Percentiles rank a stretch among this genome's conserved stretches.
Conservation (phyloP, 2,888 invertebrate genomes). For the Yponomeuta malinellus region DNA sequence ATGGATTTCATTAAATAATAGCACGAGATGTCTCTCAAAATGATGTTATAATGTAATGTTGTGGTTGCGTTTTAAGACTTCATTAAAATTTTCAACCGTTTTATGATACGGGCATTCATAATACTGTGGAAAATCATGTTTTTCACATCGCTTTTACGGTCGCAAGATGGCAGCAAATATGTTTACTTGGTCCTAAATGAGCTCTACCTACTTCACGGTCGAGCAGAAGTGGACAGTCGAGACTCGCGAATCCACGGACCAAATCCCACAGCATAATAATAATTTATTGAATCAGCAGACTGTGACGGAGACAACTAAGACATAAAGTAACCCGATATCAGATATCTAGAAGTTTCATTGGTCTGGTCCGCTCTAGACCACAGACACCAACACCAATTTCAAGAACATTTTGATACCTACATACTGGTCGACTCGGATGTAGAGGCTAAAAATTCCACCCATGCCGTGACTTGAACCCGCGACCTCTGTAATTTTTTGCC, state of each 20-base stretch:
- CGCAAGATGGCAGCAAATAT: not conserved
- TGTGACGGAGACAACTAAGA: conserved; percentile 13
- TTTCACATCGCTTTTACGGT: not conserved
- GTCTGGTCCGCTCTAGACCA: not conserved
- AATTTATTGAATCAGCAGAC: conserved; percentile 8
- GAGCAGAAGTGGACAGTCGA: not conserved
- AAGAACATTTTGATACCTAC: not conserved
- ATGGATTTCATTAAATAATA: not conserved
- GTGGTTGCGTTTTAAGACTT: not conserved
- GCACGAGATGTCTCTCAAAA: not conserved
- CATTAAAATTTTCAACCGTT: not conserved
- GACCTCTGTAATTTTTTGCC: too few species aligned
- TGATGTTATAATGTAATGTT: not conserved
- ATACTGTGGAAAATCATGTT: not conserved
- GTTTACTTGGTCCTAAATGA: not conserved
- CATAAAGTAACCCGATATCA: conserved; percentile 8
- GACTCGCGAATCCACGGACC: conserved; percentile 4
- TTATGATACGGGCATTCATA: not conserved
- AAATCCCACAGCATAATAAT: conserved; percentile 9
- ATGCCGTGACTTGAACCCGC: too few species aligned
- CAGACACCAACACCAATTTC: not conserved
- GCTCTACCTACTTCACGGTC: not conserved
- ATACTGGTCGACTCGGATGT: not conserved
- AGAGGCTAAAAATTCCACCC: too few species aligned
- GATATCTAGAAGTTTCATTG: conserved; percentile 2